These are phyloP conservation scores for Pollenia amentaria DNA, from an alignment of 2,888 invertebrate genomes.

Conservation along the genomic window DNA sequence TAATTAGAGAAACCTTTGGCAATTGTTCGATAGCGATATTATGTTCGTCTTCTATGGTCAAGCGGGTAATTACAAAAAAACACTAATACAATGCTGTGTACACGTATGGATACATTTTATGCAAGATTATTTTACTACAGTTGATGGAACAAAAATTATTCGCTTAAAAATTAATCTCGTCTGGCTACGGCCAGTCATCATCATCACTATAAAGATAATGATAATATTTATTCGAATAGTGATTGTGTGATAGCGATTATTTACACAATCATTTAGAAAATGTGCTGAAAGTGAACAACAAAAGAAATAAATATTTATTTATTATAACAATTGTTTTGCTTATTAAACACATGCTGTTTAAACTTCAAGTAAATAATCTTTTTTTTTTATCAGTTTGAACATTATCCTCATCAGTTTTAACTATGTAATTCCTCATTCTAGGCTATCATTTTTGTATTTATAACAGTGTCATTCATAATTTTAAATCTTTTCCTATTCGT, in stretches of 20 bases:
- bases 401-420: slow-evolving; percentile 17
- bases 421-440: not conserved
- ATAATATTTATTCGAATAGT: slow-evolving; percentile 14
- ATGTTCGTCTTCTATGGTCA: no score
- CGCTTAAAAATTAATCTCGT: no score
- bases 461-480: not conserved
- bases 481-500: not conserved
- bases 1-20: no score
- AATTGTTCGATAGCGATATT: no score
- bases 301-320: slow-evolving; percentile 45
- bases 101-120: no score
- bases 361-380: slow-evolving; percentile 19
- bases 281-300: slow-evolving; percentile 55
- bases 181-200: not conserved
- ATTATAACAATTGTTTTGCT: slow-evolving; percentile 55
- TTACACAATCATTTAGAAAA: slow-evolving; percentile 29
- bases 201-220: slow-evolving; percentile 14
- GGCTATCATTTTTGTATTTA: not conserved
- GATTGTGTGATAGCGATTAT: slow-evolving; percentile 27
- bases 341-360: slow-evolving; percentile 52
- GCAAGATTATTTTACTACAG: no score
- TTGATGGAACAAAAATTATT: no score
- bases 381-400: not conserved
- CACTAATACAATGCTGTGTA: no score
- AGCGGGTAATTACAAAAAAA: no score